phyloP scores from a whole-genome alignment of 2,888 invertebrate species.

The Troglohyphantes excavatus region DNA sequence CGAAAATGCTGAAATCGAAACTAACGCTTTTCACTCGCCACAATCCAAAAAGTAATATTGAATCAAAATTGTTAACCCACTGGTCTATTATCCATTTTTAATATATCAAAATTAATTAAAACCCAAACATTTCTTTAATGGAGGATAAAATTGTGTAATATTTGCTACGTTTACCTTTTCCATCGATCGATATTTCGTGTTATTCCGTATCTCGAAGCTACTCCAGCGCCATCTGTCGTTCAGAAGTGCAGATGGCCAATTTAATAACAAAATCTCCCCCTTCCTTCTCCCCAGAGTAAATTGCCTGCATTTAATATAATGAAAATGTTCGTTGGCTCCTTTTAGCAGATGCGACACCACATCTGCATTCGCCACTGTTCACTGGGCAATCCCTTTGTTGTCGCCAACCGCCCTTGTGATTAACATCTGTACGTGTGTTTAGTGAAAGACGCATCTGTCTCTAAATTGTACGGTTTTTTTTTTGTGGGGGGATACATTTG shows the following conservation, averaged over 20 bases:
- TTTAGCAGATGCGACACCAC: slow-evolving; percentile 61
- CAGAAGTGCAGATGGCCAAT: slow-evolving; percentile 67
- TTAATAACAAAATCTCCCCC: slow-evolving; percentile 64
- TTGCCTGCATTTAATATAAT: slow-evolving; percentile 17
- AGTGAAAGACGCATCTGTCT: background rate
- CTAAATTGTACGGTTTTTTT: background rate
- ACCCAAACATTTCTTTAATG: background rate
- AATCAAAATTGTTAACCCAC: too few relatives aligned
- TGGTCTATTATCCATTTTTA: background rate
- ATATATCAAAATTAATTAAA: too few relatives aligned
- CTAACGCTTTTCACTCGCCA: too few relatives aligned
- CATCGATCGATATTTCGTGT: slow-evolving; percentile 14
- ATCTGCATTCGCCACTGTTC: slow-evolving; percentile 49
- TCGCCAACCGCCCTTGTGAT: slow-evolving; percentile 42
- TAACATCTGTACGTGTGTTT: slow-evolving; percentile 53
- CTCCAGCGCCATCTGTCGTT: slow-evolving; percentile 69
- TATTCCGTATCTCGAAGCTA: background rate
- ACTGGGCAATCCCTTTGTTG: slow-evolving; percentile 16
- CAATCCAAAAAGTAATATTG: too few relatives aligned
- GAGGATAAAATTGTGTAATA: slow-evolving; percentile 26
- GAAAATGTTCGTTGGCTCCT: slow-evolving; percentile 63
- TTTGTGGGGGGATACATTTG: too few relatives aligned
- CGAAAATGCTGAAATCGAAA: slow-evolving; percentile 10
- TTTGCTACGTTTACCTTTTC: slow-evolving; percentile 10
- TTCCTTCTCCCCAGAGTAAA: background rate